phyloP scores from a whole-genome alignment of 2,797 vertebrate species.

The Melanotaenia boesemani region DNA sequence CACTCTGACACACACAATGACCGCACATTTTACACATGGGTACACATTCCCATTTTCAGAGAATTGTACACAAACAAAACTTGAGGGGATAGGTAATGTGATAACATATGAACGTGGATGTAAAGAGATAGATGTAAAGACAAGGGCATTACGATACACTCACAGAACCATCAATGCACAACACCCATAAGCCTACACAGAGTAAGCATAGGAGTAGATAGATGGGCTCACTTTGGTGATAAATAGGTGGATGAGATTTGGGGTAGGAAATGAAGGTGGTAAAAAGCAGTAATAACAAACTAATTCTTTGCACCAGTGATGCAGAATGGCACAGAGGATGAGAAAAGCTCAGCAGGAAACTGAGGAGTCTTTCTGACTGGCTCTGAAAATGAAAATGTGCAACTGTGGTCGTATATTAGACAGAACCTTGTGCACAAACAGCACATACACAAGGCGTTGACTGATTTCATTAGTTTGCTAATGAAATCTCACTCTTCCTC shows the following conservation, averaged over 20 bases:
- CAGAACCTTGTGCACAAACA: slow-evolving; percentile 21
- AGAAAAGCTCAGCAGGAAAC: slow-evolving; percentile 41
- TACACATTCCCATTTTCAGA: slow-evolving; percentile 7
- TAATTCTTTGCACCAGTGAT: slow-evolving; percentile 68
- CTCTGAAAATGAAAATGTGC: slow-evolving; percentile 28
- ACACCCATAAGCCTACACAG: slow-evolving; percentile 20
- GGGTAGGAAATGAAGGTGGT: slow-evolving; percentile 43
- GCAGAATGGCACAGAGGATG: slow-evolving; percentile 53
- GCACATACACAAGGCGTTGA: slow-evolving; percentile 8
- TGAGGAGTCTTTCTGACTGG: slow-evolving; percentile 34
- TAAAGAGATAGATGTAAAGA: slow-evolving; percentile 8
- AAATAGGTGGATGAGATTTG: slow-evolving; percentile 56
- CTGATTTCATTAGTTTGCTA: slow-evolving; percentile 69
- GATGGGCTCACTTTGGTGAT: slow-evolving; percentile 44
- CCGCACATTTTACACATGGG: slow-evolving; percentile 7
- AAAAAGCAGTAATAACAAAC: slow-evolving; percentile 58
- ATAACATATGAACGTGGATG: slow-evolving; percentile 11
- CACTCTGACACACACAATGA: slow-evolving; percentile 26
- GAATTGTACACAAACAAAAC: background rate
- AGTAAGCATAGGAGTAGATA: slow-evolving; percentile 40
- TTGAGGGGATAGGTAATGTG: background rate
- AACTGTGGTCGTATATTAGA: slow-evolving; percentile 32
- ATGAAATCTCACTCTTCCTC: slow-evolving; percentile 58
- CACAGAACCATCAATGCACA: slow-evolving; percentile 39
- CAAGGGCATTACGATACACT: slow-evolving; percentile 13